A percentile compares a stretch with the other conserved stretches of the same genome.
phyloP scores from a whole-genome alignment of 2,113 vertebrate genomes.

The Sciurus niger region DNA sequence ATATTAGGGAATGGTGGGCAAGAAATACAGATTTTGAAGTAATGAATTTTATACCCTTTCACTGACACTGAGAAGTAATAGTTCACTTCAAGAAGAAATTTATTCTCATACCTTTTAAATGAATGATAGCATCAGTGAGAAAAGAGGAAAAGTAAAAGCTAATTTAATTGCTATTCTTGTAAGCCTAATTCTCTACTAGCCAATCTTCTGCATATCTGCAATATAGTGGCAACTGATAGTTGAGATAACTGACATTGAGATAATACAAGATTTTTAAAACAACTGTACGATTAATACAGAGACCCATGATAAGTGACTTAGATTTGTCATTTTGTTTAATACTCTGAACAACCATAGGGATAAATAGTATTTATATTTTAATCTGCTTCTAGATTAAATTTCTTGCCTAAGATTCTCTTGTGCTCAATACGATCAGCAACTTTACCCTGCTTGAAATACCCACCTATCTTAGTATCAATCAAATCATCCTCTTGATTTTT shows the following conservation, averaged over 20 bases:
- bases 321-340: neutral
- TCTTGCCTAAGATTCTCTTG: neutral
- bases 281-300: neutral
- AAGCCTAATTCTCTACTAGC: neutral
- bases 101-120: neutral
- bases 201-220: neutral
- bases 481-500: neutral
- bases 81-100: neutral
- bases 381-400: neutral
- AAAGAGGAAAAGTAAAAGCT: conserved; percentile 14
- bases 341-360: neutral
- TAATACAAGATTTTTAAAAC: neutral
- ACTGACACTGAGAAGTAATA: neutral
- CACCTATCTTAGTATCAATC: neutral
- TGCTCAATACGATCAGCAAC: neutral
- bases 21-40: neutral
- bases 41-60: neutral
- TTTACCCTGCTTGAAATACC: neutral
- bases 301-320: neutral
- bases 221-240: neutral
- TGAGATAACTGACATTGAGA: neutral
- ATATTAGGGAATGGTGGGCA: neutral
- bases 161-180: neutral
- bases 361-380: neutral
- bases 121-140: neutral